Base-by-base conservation (phyloP, 1,140 invertebrate species). In the Meloidogyne floridensis region DNA sequence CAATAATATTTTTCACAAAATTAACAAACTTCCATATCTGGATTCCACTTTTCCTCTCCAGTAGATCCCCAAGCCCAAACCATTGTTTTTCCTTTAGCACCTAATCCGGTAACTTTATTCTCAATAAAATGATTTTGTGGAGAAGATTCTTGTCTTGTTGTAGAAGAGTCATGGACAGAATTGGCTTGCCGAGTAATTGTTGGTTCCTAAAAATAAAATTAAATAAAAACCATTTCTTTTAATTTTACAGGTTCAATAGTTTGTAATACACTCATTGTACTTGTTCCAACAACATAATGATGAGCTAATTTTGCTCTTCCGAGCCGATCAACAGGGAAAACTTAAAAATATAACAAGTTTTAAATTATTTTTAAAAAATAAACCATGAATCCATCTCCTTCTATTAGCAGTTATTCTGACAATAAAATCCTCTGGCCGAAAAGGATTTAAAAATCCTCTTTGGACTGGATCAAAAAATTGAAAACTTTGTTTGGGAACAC, bases 361-460 rank as follows among this genome's bases (percentile, higher is more conserved):
- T 13, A 59, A 32, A 32, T 32, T 32, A 32, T 32, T 15, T 5
- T 15, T 1, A 32, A 79, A 43, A 11, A 47, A 71, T 8, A 11
- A 42, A 79, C 77, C 97, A 90, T 99, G 97, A 7, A 96, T 97
- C 97, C 97, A 99, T 76, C 97, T 92, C 73, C 96, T 92, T 74
- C 97, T 92, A 91, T 98, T 98, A 73, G 96, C 97, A 0, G 97
- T 98, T 72, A 98, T 91, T 90, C 97, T 97, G 77, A 98, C 96
- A 54, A 95, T 96, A 79, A 98, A 95, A 89, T 97, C 95, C 0
- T 95, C 96, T 0, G 69, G 80, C 2, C 59, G 81, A 56, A 72
- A 71, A 42, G 65, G 75, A 43, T 84, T 72, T 15, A 80, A 53
- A 82, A 82, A 82, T 32, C 54, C 73, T 11, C 51, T 11, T 59